Evolutionary conservation across 2,113 vertebrate genomes (phyloP).

Genomic region (Arenaria interpres): DNA sequence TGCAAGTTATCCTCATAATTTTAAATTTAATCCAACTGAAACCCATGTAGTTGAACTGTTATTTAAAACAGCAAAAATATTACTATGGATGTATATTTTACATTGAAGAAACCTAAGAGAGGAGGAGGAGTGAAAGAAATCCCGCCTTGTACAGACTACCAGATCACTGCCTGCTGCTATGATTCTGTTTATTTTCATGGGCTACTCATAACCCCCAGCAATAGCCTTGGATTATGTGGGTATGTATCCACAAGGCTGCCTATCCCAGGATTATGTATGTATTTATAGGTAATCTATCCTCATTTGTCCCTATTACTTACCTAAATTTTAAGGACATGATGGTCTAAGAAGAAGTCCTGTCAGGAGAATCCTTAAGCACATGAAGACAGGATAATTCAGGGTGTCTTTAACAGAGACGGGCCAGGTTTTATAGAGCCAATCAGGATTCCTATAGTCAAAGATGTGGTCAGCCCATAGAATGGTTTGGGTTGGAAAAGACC

Average conservation of each 20-base stretch:
- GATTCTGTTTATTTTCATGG: background rate
- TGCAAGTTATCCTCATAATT: background rate
- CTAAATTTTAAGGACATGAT: background rate
- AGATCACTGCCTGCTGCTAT: background rate
- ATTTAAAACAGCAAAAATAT: background rate
- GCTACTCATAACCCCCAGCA: background rate
- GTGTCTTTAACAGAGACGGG: background rate
- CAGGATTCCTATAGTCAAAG: background rate
- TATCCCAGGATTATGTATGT: background rate
- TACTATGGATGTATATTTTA: background rate
- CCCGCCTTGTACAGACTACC: background rate
- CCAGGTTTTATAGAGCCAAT: background rate
- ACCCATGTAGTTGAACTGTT: background rate
- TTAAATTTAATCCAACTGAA: background rate
- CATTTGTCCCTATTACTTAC: background rate
- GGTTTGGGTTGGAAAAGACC: no score
- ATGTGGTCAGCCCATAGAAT: background rate
- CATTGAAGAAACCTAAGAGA: background rate
- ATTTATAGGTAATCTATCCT: background rate
- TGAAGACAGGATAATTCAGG: background rate
- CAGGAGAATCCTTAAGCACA: background rate
- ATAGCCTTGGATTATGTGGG: background rate
- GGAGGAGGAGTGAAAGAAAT: background rate
- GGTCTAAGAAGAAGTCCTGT: background rate
- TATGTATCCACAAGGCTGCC: background rate